Evolutionary conservation across 2,888 invertebrate genomes (phyloP).

Genomic region (Drosophila kambysellisi): DNA sequence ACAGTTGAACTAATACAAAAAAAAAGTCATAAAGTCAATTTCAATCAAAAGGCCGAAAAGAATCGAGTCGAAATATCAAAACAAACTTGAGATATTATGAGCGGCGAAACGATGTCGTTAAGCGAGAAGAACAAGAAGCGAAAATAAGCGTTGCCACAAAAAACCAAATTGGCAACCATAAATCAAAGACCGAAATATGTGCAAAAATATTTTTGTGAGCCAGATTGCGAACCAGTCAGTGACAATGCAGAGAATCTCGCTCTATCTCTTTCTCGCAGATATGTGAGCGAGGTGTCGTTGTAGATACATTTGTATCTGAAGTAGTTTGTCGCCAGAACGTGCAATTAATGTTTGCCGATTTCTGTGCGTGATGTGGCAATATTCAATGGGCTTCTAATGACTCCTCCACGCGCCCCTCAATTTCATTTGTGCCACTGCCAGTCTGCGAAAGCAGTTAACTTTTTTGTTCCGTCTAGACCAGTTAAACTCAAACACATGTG

Average conservation of each 20-base stretch:
- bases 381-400: constrained; percentile 70
- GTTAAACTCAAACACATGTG: constrained; percentile 8
- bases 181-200: constrained; percentile 69
- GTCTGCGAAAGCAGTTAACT: constrained; percentile 21
- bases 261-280: background rate
- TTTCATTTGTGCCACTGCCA: background rate
- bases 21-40: constrained; percentile 69
- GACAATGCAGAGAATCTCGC: constrained; percentile 16
- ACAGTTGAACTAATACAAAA: constrained; percentile 54
- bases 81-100: constrained; percentile 53
- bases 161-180: constrained; percentile 54
- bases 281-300: no score
- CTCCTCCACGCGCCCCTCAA: constrained; percentile 52
- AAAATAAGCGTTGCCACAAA: constrained; percentile 9
- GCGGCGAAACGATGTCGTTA: constrained; percentile 13
- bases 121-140: constrained; percentile 10
- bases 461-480: constrained; percentile 35
- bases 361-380: constrained; percentile 66
- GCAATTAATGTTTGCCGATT: constrained; percentile 66
- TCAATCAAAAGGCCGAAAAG: constrained; percentile 55
- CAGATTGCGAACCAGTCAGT: constrained; percentile 5
- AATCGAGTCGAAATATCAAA: constrained; percentile 35
- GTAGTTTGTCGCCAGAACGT: constrained; percentile 25
- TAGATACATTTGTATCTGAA: constrained; percentile 30
- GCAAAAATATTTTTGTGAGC: constrained; percentile 53